Percentiles rank a stretch among this genome's conserved stretches.
These are phyloP conservation scores for Drymonia ruficornis DNA, from an alignment of 2,888 invertebrate species.

Conservation along the genomic window DNA sequence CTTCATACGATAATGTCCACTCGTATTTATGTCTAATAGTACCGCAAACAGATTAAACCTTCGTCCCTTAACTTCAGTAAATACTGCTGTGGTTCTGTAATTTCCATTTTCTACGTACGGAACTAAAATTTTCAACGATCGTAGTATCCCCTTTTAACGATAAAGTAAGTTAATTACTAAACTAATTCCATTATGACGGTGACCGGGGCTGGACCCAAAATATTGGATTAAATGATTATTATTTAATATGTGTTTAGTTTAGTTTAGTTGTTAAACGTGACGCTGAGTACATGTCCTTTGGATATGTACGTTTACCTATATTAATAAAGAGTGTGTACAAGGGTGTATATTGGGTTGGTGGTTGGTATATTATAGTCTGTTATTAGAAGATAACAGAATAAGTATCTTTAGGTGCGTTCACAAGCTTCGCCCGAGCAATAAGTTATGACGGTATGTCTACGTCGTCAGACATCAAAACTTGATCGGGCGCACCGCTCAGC, in stretches of 20 bases:
- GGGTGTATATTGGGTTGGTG: neutral
- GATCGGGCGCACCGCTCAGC: too few species aligned
- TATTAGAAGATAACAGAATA: too few species aligned
- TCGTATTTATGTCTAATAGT: constrained; percentile 42
- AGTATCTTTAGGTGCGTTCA: too few species aligned
- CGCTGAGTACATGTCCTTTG: constrained; percentile 23
- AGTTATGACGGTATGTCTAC: too few species aligned
- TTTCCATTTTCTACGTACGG: constrained; percentile 44
- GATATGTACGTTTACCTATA: neutral
- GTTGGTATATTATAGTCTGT: too few species aligned
- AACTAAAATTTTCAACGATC: constrained; percentile 59
- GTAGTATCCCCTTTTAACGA: constrained; percentile 62
- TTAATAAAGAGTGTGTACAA: neutral
- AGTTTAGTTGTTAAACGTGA: constrained; percentile 24
- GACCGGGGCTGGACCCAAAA: constrained; percentile 43
- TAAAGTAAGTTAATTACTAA: constrained; percentile 69
- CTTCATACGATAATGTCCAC: constrained; percentile 38
- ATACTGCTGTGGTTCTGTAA: constrained; percentile 42
- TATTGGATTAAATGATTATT: constrained; percentile 47
- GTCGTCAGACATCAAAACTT: too few species aligned
- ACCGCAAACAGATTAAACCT: constrained; percentile 47
- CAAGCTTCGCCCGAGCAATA: too few species aligned
- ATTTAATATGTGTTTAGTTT: constrained; percentile 35
- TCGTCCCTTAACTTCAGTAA: constrained; percentile 46
- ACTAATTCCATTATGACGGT: constrained; percentile 67